phyloP scores from a whole-genome alignment of 2,888 invertebrate genomes.

The Tetragonula carbonaria region DNA sequence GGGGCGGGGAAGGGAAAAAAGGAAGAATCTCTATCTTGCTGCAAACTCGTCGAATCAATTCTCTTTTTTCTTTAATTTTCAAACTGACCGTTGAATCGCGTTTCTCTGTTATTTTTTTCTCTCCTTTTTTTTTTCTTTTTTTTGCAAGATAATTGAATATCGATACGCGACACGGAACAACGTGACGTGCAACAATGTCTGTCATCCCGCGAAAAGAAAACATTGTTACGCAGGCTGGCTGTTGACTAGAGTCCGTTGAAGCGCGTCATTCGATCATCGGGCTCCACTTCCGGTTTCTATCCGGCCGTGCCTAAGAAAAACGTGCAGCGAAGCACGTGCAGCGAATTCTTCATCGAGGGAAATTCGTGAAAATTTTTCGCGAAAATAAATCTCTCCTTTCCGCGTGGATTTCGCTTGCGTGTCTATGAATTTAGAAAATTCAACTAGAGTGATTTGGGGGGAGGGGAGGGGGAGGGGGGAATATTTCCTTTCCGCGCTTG shows the following conservation, averaged over 20 bases:
- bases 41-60: background rate
- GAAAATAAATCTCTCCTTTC: background rate
- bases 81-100: too few species aligned
- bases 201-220: slow-evolving; percentile 7
- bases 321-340: slow-evolving; percentile 15
- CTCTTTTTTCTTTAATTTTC: too few species aligned
- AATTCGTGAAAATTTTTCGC: background rate
- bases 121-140: too few species aligned
- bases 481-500: background rate
- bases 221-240: slow-evolving; percentile 26
- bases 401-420: too few species aligned
- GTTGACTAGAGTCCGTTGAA: slow-evolving; percentile 1
- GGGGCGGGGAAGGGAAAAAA: too few species aligned
- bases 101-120: too few species aligned
- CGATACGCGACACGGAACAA: background rate
- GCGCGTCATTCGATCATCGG: slow-evolving; percentile 32
- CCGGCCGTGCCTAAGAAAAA: slow-evolving; percentile 12
- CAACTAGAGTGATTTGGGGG: background rate
- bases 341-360: slow-evolving; percentile 13
- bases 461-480: too few species aligned
- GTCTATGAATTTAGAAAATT: too few species aligned
- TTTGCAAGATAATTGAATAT: background rate
- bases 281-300: slow-evolving; percentile 36
- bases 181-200: slow-evolving; percentile 12
- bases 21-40: background rate